phyloP scores from a whole-genome alignment of 1,140 invertebrate species.

The Lordiphosa clarofinis region DNA sequence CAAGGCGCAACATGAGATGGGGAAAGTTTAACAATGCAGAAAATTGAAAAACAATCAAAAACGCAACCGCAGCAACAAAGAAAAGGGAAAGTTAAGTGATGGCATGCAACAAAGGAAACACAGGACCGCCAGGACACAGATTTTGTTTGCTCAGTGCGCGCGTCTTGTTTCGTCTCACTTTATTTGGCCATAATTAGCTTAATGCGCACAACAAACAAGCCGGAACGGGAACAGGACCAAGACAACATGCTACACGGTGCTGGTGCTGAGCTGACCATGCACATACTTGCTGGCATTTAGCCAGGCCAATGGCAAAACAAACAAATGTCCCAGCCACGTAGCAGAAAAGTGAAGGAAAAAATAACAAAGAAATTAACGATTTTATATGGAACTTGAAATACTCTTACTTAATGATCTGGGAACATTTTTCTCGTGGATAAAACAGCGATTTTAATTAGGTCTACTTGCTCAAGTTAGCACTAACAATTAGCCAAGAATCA shows the following conservation, averaged over 20 bases:
- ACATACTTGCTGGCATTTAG: slow-evolving; percentile 57
- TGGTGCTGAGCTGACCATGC: slow-evolving; percentile 27
- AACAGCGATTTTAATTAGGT: no score
- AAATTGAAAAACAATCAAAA: slow-evolving; percentile 79
- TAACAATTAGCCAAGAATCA: no score
- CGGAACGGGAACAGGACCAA: slow-evolving; percentile 21
- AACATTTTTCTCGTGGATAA: no score
- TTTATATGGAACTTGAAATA: not conserved
- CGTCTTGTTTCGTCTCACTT: slow-evolving; percentile 63
- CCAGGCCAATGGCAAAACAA: slow-evolving; percentile 52
- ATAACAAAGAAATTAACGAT: no score
- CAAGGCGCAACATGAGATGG: slow-evolving; percentile 49
- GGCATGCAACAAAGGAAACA: slow-evolving; percentile 29
- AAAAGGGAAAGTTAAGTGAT: slow-evolving; percentile 61
- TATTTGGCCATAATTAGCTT: slow-evolving; percentile 77
- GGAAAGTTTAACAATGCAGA: slow-evolving; percentile 78
- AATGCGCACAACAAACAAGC: slow-evolving; percentile 71
- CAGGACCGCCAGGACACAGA: not conserved
- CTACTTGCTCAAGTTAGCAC: not conserved
- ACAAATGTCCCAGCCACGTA: slow-evolving; percentile 49
- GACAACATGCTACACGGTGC: slow-evolving; percentile 1
- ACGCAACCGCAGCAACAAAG: slow-evolving; percentile 38
- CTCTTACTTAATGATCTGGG: not conserved
- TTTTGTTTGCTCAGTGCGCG: slow-evolving; percentile 52
- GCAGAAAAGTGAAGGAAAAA: slow-evolving; percentile 30